Evolutionary conservation across 2,113 vertebrate species (phyloP).

Genomic region (Ochotona princeps): DNA sequence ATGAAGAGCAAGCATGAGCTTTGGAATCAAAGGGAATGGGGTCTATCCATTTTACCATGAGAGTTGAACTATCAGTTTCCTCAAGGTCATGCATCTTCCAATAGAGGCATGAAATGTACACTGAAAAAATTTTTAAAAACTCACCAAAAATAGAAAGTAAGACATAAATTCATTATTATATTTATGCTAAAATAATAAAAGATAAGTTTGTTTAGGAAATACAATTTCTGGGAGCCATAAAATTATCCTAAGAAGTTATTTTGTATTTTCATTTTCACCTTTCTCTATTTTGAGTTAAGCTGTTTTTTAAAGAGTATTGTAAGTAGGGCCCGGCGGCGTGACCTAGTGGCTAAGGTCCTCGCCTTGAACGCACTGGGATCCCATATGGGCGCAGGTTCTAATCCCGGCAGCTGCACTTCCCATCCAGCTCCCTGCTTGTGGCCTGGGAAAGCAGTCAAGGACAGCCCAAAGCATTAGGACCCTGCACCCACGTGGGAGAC

Average conservation of each 20-base stretch:
- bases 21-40: neutral
- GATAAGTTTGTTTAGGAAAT: slow-evolving; percentile 42
- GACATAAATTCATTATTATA: neutral
- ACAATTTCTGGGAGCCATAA: neutral
- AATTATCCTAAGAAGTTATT: slow-evolving; percentile 3
- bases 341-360: too few species aligned
- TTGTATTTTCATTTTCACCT: slow-evolving; percentile 56
- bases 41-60: neutral
- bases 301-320: neutral
- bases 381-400: too few species aligned
- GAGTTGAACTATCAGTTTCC: neutral
- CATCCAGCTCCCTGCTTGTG: too few species aligned
- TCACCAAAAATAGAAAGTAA: slow-evolving; percentile 28
- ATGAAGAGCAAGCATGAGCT: neutral
- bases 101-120: neutral
- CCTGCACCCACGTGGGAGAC: too few species aligned
- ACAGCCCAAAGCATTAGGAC: too few species aligned
- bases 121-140: neutral
- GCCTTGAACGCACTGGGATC: too few species aligned
- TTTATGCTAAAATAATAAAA: slow-evolving; percentile 47
- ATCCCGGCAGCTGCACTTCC: too few species aligned
- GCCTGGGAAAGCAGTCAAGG: too few species aligned
- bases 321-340: too few species aligned
- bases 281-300: slow-evolving; percentile 51
- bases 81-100: slow-evolving; percentile 4